A percentile compares a stretch with the other conserved stretches of the same genome.
Evolutionary conservation across 2,113 vertebrate genomes (phyloP).

Genomic region (Alethe castanea): DNA sequence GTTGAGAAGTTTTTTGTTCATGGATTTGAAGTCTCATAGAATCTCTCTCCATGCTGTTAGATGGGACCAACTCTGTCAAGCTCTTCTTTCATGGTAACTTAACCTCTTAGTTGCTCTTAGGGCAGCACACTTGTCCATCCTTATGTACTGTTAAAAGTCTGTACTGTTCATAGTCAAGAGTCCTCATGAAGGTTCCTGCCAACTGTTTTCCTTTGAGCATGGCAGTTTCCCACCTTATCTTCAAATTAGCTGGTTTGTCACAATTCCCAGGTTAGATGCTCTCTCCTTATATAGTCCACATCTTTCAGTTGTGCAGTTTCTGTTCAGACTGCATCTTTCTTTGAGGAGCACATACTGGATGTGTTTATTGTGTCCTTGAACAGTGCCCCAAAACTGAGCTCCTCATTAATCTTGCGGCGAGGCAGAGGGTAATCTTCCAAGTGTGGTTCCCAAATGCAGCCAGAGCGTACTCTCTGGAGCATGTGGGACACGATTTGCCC

Average conservation of each 20-base stretch:
- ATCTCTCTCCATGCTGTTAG: not conserved
- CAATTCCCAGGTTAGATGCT: not conserved
- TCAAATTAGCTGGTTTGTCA: not conserved
- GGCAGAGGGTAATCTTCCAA: not conserved
- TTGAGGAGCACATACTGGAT: not conserved
- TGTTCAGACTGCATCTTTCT: not conserved
- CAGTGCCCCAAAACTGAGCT: not conserved
- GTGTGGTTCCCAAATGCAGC: not conserved
- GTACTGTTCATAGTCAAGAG: not conserved
- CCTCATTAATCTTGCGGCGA: not conserved
- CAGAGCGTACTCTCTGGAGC: not conserved
- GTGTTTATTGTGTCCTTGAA: not conserved
- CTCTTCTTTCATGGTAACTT: not conserved
- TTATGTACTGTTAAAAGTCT: not conserved
- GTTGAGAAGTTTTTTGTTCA: not conserved
- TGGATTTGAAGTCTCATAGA: not conserved
- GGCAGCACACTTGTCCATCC: not conserved
- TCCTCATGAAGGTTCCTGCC: not conserved
- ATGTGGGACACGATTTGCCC: not conserved
- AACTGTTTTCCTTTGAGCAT: not conserved
- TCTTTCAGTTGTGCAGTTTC: not conserved
- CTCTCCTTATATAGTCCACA: accelerated
- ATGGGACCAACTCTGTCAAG: not conserved
- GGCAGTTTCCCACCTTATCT: not conserved
- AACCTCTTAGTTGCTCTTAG: not conserved